Evolutionary conservation across 2,113 vertebrate species (phyloP).

Genomic region (Crotalus helleri): DNA sequence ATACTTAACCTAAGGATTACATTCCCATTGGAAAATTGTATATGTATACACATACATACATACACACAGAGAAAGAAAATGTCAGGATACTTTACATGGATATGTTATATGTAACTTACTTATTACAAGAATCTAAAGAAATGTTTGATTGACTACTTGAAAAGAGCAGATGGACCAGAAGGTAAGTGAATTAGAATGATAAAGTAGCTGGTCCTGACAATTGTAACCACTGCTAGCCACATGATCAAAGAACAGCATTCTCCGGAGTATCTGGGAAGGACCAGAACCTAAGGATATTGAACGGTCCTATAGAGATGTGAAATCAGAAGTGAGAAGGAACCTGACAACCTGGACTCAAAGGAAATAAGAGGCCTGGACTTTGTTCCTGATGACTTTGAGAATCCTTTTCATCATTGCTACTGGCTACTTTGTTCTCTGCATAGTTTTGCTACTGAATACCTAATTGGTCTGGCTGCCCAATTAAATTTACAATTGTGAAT

Average conservation of each 20-base stretch:
- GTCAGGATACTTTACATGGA: background rate
- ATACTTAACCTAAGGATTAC: background rate
- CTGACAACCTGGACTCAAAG: background rate
- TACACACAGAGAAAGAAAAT: background rate
- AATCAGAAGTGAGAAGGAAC: background rate
- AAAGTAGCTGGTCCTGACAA: background rate
- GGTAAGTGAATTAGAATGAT: background rate
- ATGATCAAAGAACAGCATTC: background rate
- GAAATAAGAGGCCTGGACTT: background rate
- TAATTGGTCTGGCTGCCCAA: background rate
- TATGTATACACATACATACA: background rate
- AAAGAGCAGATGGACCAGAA: background rate
- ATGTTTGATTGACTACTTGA: background rate
- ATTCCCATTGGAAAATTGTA: background rate
- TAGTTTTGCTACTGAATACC: background rate
- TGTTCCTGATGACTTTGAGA: background rate
- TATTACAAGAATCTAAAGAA: background rate
- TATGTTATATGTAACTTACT: background rate
- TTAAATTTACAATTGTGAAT: background rate
- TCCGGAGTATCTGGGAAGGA: background rate
- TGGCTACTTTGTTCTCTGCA: background rate
- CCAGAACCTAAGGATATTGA: background rate
- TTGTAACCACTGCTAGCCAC: background rate
- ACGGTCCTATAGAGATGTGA: background rate
- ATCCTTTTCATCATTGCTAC: background rate